Conservation (phyloP, 2,113 vertebrate species). For the Speoplatyrhinus poulsoni region DNA sequence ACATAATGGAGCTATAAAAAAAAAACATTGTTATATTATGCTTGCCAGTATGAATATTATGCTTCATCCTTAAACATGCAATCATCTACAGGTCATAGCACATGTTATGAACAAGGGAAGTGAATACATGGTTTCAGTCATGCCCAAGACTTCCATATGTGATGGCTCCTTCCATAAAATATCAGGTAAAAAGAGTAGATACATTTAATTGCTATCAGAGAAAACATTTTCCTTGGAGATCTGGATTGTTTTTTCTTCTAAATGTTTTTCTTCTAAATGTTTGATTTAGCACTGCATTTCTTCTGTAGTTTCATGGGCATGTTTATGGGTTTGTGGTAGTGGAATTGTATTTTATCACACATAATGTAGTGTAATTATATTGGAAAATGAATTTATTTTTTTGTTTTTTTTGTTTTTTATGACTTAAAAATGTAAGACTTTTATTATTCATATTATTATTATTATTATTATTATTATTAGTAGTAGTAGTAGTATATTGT, state of each 20-base stretch:
- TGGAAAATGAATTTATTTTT: too few relatives aligned
- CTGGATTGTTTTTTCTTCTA: not conserved
- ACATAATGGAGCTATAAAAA: not conserved
- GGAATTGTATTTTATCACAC: too few relatives aligned
- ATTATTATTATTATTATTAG: too few relatives aligned
- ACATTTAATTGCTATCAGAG: not conserved
- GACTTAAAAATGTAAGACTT: too few relatives aligned
- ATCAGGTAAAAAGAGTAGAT: slow-evolving; percentile 77
- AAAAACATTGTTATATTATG: not conserved
- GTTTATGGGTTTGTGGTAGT: not conserved
- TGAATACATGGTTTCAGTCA: slow-evolving; percentile 79
- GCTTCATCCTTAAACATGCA: slow-evolving; percentile 16
- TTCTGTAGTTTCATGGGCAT: too few relatives aligned
- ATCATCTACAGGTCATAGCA: slow-evolving; percentile 80
- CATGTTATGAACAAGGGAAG: slow-evolving; percentile 79
- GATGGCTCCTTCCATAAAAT: slow-evolving; percentile 89
- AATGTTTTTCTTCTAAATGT: too few relatives aligned
- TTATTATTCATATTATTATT: too few relatives aligned
- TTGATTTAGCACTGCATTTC: too few relatives aligned
- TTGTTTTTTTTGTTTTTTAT: too few relatives aligned
- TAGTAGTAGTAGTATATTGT: too few relatives aligned
- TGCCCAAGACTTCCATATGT: slow-evolving; percentile 79
- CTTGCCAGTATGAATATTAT: not conserved
- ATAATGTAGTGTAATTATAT: not conserved
- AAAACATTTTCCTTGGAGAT: too few relatives aligned